Evolutionary conservation across 2,113 vertebrate genomes (phyloP).

Genomic region (Clupea harengus): DNA sequence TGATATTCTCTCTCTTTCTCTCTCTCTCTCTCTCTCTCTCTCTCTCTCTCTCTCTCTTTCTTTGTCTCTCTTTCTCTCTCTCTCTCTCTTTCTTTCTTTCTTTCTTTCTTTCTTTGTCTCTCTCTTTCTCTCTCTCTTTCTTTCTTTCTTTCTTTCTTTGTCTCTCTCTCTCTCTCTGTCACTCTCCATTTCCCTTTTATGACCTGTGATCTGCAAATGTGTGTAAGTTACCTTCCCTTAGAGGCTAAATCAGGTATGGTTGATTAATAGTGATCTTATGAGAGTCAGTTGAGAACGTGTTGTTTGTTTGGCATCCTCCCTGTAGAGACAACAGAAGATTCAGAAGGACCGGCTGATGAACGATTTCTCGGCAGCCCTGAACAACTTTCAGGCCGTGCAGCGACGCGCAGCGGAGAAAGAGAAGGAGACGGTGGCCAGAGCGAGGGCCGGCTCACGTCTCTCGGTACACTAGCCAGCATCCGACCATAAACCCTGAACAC

Average conservation of each 20-base stretch:
- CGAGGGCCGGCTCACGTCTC: conserved; percentile 84
- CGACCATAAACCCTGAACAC: neutral
- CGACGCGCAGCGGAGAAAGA: conserved; percentile 87
- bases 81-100: too few relatives aligned
- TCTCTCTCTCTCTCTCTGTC: neutral
- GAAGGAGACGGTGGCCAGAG: conserved; percentile 88
- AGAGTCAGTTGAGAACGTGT: neutral
- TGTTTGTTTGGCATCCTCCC: neutral
- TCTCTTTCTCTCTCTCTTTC: too few relatives aligned
- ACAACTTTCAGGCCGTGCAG: conserved; percentile 90
- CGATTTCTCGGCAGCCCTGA: conserved; percentile 91
- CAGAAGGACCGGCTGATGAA: conserved; percentile 95
- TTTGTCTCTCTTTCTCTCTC: too few relatives aligned
- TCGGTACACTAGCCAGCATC: conserved; percentile 68
- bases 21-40: neutral
- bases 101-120: too few relatives aligned
- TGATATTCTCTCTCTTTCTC: neutral
- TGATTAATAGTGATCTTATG: neutral
- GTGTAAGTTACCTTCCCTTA: too few relatives aligned
- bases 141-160: neutral
- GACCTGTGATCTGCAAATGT: too few relatives aligned
- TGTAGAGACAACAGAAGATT: conserved; percentile 91
- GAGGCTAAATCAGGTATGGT: too few relatives aligned
- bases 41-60: neutral
- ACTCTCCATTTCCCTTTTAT: neutral